phyloP scores from a whole-genome alignment of 2,888 invertebrate genomes.

The Tetheella fluctuosa region DNA sequence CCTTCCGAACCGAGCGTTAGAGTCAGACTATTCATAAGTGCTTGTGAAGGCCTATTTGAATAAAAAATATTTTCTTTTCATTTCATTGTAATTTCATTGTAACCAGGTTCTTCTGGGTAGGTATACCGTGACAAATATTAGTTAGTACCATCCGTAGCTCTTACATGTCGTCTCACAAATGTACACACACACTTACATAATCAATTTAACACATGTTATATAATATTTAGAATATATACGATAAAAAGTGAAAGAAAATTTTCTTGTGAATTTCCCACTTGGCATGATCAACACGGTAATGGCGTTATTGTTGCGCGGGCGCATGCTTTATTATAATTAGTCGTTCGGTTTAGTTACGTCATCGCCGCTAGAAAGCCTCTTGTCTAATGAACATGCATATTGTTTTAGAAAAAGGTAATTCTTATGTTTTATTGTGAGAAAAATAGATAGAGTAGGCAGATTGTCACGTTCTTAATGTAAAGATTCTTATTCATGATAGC shows the following conservation, averaged over 20 bases:
- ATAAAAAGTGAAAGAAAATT: constrained; percentile 49
- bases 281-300: constrained; percentile 24
- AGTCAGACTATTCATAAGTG: too few relatives aligned
- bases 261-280: constrained; percentile 45
- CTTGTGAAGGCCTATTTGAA: too few relatives aligned
- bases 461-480: neutral
- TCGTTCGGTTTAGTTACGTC: constrained; percentile 29
- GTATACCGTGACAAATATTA: too few relatives aligned
- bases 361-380: constrained; percentile 29
- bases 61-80: too few relatives aligned
- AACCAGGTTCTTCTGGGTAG: too few relatives aligned
- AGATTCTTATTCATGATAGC: neutral
- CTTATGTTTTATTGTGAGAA: neutral
- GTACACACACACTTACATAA: neutral
- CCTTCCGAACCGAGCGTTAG: too few relatives aligned
- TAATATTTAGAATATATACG: constrained; percentile 42
- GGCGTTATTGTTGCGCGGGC: constrained; percentile 32
- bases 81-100: too few relatives aligned
- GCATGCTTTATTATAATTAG: constrained; percentile 24
- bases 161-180: too few relatives aligned
- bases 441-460: neutral
- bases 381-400: constrained; percentile 6
- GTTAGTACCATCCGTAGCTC: too few relatives aligned
- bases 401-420: neutral
- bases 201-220: constrained; percentile 24